Evolutionary conservation across 2,888 invertebrate genomes (phyloP).

Genomic region (Pemphredon lugubris): DNA sequence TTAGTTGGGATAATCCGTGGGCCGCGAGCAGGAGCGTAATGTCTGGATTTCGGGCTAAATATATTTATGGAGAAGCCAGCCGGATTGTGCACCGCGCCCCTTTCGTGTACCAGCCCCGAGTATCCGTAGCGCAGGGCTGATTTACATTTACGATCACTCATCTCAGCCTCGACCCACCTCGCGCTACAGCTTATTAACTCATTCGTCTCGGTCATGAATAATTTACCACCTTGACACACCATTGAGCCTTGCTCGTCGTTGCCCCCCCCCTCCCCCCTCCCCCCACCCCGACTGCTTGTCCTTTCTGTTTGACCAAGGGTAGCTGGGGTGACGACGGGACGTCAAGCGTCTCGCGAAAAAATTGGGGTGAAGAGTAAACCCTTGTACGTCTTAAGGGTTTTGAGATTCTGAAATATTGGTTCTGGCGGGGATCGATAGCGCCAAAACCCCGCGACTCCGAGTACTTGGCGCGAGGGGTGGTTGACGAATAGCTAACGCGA

Average conservation of each 20-base stretch:
- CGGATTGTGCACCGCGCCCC: slow-evolving; percentile 43
- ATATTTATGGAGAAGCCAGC: slow-evolving; percentile 43
- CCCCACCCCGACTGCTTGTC: neutral
- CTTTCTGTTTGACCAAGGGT: slow-evolving; percentile 1
- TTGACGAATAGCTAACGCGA: slow-evolving; percentile 2
- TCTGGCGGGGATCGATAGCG: slow-evolving; percentile 4
- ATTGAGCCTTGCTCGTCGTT: slow-evolving; percentile 32
- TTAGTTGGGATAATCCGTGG: slow-evolving; percentile 30
- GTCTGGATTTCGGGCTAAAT: slow-evolving; percentile 42
- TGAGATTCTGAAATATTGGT: slow-evolving; percentile 12
- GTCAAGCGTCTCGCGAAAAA: neutral
- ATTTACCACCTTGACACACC: slow-evolving; percentile 67
- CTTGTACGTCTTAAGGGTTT: slow-evolving; percentile 18
- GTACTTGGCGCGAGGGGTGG: too few relatives aligned
- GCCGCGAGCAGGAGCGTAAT: slow-evolving; percentile 22
- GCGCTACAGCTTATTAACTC: slow-evolving; percentile 72
- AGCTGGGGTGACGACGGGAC: neutral
- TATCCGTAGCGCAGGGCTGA: slow-evolving; percentile 57
- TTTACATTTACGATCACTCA: slow-evolving; percentile 75
- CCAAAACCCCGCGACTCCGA: neutral
- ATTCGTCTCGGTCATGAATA: slow-evolving; percentile 73
- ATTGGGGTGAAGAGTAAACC: slow-evolving; percentile 10
- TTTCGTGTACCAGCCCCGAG: slow-evolving; percentile 48
- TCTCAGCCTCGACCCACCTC: slow-evolving; percentile 60
- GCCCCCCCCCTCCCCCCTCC: too few relatives aligned